Base-by-base conservation (phyloP, 2,888 invertebrate species). In the Venusia cambrica region DNA sequence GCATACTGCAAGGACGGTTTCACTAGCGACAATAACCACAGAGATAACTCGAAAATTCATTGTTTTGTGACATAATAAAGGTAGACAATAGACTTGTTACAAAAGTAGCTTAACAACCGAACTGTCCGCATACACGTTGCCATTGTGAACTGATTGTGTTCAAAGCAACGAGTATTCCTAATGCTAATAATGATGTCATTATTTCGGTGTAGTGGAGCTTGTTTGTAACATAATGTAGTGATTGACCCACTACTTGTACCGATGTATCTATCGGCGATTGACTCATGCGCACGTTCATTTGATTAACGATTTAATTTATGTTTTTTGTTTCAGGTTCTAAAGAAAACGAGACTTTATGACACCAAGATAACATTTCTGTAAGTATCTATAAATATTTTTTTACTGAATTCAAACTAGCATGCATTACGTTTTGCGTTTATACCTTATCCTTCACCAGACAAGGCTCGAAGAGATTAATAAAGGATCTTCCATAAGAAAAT, bases 271-370 rank as follows among this genome's bases (percentile, higher is more conserved):
- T n/a, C n/a, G n/a, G n/a, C n/a, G n/a, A n/a, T n/a, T n/a, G n/a
- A n/a, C n/a, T n/a, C n/a, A n/a, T n/a, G n/a, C n/a, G n/a, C n/a
- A n/a, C n/a, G n/a, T n/a, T n/a, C n/a, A n/a, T n/a, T n/a, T 14
- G 2, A 9, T 6, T 14, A 24, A 13, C 14, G 9, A 4, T 4
- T 24, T 39, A 29, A 32, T 28, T 6, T 15, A 9, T 9, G 6
- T 43, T 57, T 36, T 48, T 75, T 79, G 69, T 85, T 87, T 10
- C 83, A 87, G 85, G 67, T 76, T 76, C 73, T 73, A 71, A 61
- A 50, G 48, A 61, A 64, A 57, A 60, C 58, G 60, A 57, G 54
- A 71, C 74, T 84, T 71, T 85, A 87, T 87, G 87, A 62, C 77
- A 77, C 84, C 73, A 48, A 76, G 62, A 80, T 71, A 71, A 62